Base-by-base conservation (phyloP, 2,113 vertebrate species). In the Anguilla rostrata region DNA sequence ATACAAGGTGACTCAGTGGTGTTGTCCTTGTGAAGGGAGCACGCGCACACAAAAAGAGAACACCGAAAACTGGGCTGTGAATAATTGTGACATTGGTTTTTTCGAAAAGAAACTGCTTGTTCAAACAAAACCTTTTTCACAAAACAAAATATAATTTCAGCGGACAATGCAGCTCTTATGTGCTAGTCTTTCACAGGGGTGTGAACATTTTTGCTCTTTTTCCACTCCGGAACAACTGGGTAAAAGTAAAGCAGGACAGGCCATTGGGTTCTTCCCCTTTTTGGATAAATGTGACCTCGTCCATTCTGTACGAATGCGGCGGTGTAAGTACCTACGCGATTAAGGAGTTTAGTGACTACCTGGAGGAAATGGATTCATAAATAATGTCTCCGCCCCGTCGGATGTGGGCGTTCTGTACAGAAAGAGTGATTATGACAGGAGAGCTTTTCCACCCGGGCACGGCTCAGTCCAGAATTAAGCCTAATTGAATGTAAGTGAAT, bases 401-500 rank as follows among this genome's bases (percentile, higher is more conserved):
- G 57, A 60, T 40, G 7, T 56, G 60, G 34, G 81, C 39, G 39
- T 41, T 87, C 43, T 41, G 8, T 39, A 39, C 34, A 39, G 16
- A 22, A 29, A 87, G 83, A 81, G 46, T 53, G 75, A 63, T 84
- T 57, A 39, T 39, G 49, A 66, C 49, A 79, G 22, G 82, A 80
- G 29, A 87, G 86, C 29, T 87, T 80, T 12, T 60, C 75, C 81
- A 83, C 20, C 2, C 20, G 46, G 81, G 82, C 15, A 15, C 40
- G 75, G 39, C 75, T 87, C 84, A 84, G 60, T 78, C 81, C 60
- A 81, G 39, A 84, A 84, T 87, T 81, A 84, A 80, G 78, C 5
- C 83, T 87, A 84, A 87, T 84, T 66, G n/a, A 49, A 66, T 81
- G 78, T 87, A 87, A 87, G 39, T 87, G 26, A 87, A 87, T 84